A percentile compares a stretch with the other conserved stretches of the same genome.
Evolutionary conservation across 2,888 invertebrate species (phyloP).

Genomic region (Heliconius ethilla): DNA sequence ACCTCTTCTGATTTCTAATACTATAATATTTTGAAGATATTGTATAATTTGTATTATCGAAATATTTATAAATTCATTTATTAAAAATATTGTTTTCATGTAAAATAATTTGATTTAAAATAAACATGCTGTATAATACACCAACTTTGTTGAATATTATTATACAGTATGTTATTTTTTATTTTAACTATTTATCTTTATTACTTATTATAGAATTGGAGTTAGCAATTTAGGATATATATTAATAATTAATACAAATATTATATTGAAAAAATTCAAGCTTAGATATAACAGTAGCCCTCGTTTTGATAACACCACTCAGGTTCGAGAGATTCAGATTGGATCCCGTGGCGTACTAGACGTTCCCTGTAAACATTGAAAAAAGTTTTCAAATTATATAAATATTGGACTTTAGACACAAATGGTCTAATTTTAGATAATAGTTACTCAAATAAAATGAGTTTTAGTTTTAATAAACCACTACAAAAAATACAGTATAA

Average conservation of each 20-base stretch:
- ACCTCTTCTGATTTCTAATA: too few relatives aligned
- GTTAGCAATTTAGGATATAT: constrained; percentile 6
- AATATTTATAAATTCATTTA: not conserved
- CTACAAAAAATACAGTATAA: too few relatives aligned
- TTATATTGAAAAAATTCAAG: not conserved
- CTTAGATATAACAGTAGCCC: constrained; percentile 82
- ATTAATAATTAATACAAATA: not conserved
- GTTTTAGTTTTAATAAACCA: too few relatives aligned
- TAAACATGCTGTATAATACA: not conserved
- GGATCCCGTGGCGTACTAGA: constrained; percentile 85
- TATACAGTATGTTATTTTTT: not conserved
- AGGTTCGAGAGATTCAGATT: constrained; percentile 90
- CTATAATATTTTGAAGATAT: not conserved
- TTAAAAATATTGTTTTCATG: too few relatives aligned
- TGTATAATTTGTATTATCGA: not conserved
- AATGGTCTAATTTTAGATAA: too few relatives aligned
- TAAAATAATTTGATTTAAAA: not conserved
- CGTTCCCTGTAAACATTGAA: constrained; percentile 82
- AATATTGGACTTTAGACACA: not conserved
- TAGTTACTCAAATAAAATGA: too few relatives aligned
- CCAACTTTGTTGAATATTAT: not conserved
- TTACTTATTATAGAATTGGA: not conserved
- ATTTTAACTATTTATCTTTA: not conserved
- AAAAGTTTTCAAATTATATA: not conserved
- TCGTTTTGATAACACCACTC: constrained; percentile 94